Evolutionary conservation across 1,140 invertebrate genomes (phyloP).

Genomic region (Melanaphis sacchari): DNA sequence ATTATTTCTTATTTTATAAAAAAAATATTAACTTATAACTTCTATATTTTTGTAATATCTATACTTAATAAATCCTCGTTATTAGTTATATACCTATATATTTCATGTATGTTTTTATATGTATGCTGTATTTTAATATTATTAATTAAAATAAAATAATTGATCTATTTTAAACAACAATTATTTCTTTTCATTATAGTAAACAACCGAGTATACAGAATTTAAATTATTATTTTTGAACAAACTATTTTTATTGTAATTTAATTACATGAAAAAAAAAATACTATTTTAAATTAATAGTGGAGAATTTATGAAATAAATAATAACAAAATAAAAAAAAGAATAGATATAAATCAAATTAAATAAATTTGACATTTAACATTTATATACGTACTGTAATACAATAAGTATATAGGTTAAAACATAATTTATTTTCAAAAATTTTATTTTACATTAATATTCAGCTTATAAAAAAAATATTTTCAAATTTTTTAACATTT

Average conservation of each 20-base stretch:
- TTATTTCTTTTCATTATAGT: neutral
- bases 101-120: neutral
- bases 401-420: too few relatives aligned
- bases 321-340: too few relatives aligned
- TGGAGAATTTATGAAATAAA: neutral
- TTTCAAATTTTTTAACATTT: too few relatives aligned
- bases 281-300: neutral
- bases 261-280: neutral
- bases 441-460: neutral
- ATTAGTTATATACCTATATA: too few relatives aligned
- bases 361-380: neutral
- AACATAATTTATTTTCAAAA: neutral
- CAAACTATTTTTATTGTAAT: neutral
- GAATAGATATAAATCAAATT: neutral
- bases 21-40: neutral
- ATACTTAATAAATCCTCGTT: neutral
- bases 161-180: neutral
- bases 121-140: neutral
- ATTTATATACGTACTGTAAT: neutral
- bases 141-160: neutral
- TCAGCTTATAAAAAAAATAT: neutral
- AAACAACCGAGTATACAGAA: neutral
- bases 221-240: neutral
- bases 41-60: neutral
- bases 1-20: neutral